phyloP scores from a whole-genome alignment of 2,888 invertebrate genomes.

The Beris morrisii region DNA sequence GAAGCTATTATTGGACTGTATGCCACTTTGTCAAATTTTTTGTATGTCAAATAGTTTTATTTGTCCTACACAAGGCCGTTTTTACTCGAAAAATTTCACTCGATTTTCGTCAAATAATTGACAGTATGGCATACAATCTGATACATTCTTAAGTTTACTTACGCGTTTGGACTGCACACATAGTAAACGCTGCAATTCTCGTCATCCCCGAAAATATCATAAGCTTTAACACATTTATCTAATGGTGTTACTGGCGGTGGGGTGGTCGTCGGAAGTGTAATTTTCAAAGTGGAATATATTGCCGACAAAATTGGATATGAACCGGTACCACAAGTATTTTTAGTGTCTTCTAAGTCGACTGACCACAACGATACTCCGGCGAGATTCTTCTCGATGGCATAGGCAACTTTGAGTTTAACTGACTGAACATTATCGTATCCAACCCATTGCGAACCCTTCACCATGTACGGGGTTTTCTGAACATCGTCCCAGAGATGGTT shows the following conservation, averaged over 20 bases:
- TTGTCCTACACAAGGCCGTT: too few species aligned
- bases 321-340: slow-evolving; percentile 56
- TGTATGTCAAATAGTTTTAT: too few species aligned
- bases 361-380: slow-evolving; percentile 66
- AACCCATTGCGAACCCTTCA: slow-evolving; percentile 53
- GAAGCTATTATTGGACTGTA: too few species aligned
- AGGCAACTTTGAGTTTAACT: slow-evolving; percentile 50
- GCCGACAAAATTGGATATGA: slow-evolving; percentile 58
- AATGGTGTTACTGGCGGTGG: not conserved
- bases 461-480: slow-evolving; percentile 52
- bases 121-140: not conserved
- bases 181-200: slow-evolving; percentile 15
- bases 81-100: too few species aligned
- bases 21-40: too few species aligned
- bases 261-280: not conserved
- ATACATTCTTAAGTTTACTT: not conserved
- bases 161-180: slow-evolving; percentile 2
- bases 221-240: not conserved
- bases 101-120: not conserved
- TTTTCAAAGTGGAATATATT: slow-evolving; percentile 47
- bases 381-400: slow-evolving; percentile 51
- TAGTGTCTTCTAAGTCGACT: slow-evolving; percentile 64
- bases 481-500: slow-evolving; percentile 46
- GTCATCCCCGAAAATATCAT: not conserved
- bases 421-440: slow-evolving; percentile 54